phyloP scores from a whole-genome alignment of 2,113 vertebrate genomes.

The Empidonax alnorum region DNA sequence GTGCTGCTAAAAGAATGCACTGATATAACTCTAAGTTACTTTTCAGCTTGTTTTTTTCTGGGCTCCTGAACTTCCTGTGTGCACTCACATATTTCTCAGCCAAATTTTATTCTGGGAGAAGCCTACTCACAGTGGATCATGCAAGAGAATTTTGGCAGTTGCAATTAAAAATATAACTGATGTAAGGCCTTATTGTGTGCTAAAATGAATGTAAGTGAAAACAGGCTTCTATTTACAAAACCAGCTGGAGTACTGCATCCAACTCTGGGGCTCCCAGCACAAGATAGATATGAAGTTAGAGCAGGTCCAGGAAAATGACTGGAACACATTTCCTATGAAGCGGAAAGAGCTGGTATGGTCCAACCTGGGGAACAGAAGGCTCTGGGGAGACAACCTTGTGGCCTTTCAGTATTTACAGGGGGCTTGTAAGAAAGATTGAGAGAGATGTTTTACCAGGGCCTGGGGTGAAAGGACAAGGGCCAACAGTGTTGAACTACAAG shows the following conservation, averaged over 20 bases:
- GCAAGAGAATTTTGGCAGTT: background rate
- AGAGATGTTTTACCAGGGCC: background rate
- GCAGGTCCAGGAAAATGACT: background rate
- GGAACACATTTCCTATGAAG: background rate
- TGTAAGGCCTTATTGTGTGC: background rate
- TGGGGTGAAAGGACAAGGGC: background rate
- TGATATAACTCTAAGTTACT: background rate
- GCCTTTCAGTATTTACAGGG: background rate
- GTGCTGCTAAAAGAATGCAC: background rate
- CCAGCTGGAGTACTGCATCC: background rate
- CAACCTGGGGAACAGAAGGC: background rate
- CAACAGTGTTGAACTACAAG: background rate
- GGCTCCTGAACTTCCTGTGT: background rate
- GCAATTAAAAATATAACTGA: background rate
- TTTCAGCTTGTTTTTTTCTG: background rate
- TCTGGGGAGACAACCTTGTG: rapidly evolving
- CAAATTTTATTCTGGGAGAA: background rate
- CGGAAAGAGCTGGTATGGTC: background rate
- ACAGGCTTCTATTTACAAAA: background rate
- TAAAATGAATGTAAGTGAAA: background rate
- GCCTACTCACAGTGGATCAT: background rate
- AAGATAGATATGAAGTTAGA: background rate
- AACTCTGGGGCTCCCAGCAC: background rate
- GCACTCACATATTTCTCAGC: background rate
- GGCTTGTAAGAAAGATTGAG: background rate